Evolutionary conservation across 2,888 invertebrate genomes (phyloP).

Genomic region (Malthinus flaveolus): DNA sequence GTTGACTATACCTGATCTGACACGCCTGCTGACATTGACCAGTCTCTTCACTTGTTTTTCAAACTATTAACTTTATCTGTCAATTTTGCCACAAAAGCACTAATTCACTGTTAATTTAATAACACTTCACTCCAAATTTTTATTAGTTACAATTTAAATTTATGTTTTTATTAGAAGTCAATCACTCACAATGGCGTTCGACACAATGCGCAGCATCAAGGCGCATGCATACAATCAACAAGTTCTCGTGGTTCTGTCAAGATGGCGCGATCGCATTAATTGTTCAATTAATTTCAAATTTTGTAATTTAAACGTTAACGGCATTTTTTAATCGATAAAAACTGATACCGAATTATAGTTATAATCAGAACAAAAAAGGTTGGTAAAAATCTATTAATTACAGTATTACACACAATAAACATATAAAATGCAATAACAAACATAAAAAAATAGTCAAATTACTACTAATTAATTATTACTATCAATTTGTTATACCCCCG

Average conservation of each 20-base stretch:
- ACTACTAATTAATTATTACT: too few species aligned
- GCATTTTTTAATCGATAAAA: too few species aligned
- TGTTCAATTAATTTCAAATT: conserved; percentile 59
- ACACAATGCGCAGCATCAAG: conserved; percentile 37
- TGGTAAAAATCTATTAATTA: too few species aligned
- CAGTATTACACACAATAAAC: too few species aligned
- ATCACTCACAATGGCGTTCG: conserved; percentile 55
- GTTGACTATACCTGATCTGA: conserved; percentile 78
- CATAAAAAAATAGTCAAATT: too few species aligned
- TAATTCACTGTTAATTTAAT: conserved; percentile 39
- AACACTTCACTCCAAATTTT: conserved; percentile 39
- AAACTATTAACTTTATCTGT: conserved; percentile 45
- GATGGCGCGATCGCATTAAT: conserved; percentile 68
- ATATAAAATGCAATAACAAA: too few species aligned
- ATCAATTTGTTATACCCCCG: too few species aligned
- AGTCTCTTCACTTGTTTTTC: conserved; percentile 63
- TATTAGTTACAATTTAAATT: conserved; percentile 39
- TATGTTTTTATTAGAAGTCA: conserved; percentile 45
- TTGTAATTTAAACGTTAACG: too few species aligned
- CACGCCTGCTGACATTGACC: conserved; percentile 91
- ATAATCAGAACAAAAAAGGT: too few species aligned
- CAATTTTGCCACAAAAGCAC: conserved; percentile 48
- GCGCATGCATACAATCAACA: conserved; percentile 24
- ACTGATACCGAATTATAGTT: too few species aligned
- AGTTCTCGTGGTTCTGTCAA: conserved; percentile 42